Evolutionary conservation across 2,113 vertebrate species (phyloP), one percentile per base, ranked within the genome.

Genomic region (Coptodon rendalli): DNA sequence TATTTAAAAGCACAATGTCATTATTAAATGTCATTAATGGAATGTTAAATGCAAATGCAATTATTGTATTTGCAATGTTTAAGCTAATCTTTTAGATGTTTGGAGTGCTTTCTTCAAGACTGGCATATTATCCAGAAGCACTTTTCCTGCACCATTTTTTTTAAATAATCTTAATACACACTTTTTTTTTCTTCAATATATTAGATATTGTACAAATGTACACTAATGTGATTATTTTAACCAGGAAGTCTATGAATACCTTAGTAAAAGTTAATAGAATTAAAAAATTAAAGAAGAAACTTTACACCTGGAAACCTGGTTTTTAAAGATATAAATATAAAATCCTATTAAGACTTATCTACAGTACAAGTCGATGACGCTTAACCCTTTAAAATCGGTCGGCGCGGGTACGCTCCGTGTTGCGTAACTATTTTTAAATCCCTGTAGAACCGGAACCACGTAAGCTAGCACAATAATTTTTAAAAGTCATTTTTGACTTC

Each of bases 321-420:
- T 83, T 84, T 57, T 81, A 76, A 63, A 81, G 54, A 52, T 59
- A 54, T 81, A 83, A 89, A 87, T 78, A 81, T 17, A 2, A 76
- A 89, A 81, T 88, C 86, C 80, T 81, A n/a, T 85, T n/a, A 50
- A 86, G 38, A 80, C 59, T 34, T n/a, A n/a, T 84, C 36, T 61
- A 53, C n/a, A n/a, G 31, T 76, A 16, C 24, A 61, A 81, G 31
- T 10, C 38, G 3, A 19, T 16, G 43, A 80, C 6, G 11, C 10
- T 80, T 13, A 56, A 56, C 54, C 22, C 11, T 27, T 27, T 56
- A 56, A 56, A 56, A 56, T 2, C 22, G 22, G 22, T 22, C 22
- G 22, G 22, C 2, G 22, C 22, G 22, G 22, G 22, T 22, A 22
- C 22, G 22, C 22, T 22, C 22, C 22, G 22, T 22, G 22, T 22